phyloP scores from a whole-genome alignment of 2,888 invertebrate genomes.

The Phalera bucephala region DNA sequence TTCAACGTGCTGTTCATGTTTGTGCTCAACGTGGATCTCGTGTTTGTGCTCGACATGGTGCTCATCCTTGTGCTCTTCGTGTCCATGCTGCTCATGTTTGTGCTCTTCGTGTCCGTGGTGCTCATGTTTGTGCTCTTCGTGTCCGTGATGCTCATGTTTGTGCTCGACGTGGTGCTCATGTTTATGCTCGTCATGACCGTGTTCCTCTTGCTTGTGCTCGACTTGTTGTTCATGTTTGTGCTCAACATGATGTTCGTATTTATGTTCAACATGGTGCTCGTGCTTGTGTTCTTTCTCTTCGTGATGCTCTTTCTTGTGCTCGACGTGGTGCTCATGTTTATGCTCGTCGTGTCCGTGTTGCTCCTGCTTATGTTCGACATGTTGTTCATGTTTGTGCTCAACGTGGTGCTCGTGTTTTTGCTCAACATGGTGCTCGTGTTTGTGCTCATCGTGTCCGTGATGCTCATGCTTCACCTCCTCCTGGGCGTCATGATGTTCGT shows the following conservation, averaged over 20 bases:
- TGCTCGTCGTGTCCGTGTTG: constrained; percentile 7
- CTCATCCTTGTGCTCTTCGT: constrained; percentile 11
- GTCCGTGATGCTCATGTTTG: neutral
- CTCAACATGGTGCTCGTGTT: constrained; percentile 14
- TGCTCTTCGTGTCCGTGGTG: constrained; percentile 10
- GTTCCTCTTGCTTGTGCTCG: neutral
- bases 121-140: constrained; percentile 5
- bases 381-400: constrained; percentile 1
- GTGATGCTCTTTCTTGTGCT: constrained; percentile 4
- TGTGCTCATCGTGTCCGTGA: constrained; percentile 17
- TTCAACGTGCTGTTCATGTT: neutral
- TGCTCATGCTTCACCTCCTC: constrained; percentile 5
- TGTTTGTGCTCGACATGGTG: constrained; percentile 12
- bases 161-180: constrained; percentile 9
- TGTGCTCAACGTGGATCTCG: neutral
- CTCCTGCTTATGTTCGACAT: constrained; percentile 1
- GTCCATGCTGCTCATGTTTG: constrained; percentile 8
- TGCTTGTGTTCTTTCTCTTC: no score
- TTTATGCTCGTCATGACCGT: constrained; percentile 8
- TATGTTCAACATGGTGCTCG: constrained; percentile 10
- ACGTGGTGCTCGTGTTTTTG: constrained; percentile 1
- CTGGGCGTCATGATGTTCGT: constrained; percentile 3
- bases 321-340: constrained; percentile 6
- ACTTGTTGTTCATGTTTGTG: constrained; percentile 2
- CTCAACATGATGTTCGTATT: neutral